Conservation (phyloP, 2,888 invertebrate genomes). For the Drosophila longiperda region DNA sequence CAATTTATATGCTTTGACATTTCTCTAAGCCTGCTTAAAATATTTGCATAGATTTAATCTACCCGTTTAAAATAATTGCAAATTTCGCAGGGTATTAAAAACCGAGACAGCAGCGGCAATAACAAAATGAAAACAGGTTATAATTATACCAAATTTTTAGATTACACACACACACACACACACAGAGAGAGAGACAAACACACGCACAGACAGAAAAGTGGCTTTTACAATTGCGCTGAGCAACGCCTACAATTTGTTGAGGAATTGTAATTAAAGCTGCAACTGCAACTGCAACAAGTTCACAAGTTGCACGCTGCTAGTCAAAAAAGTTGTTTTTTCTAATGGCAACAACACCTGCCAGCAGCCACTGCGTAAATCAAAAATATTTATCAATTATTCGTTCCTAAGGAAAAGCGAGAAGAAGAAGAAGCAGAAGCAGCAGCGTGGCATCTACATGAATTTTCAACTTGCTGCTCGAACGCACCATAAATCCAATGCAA, state of each 20-base stretch:
- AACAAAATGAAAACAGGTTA: slow-evolving; percentile 64
- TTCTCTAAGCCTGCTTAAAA: background rate
- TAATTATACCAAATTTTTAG: slow-evolving; percentile 67
- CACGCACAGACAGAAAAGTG: slow-evolving; percentile 5
- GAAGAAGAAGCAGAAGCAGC: background rate
- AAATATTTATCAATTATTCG: slow-evolving; percentile 65
- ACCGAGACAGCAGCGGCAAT: slow-evolving; percentile 4
- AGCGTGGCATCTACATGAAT: slow-evolving; percentile 26
- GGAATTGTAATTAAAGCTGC: slow-evolving; percentile 48
- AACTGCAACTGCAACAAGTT: slow-evolving; percentile 20
- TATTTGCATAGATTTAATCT: background rate
- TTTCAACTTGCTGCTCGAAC: slow-evolving; percentile 41
- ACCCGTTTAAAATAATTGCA: background rate
- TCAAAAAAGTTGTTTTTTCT: slow-evolving; percentile 14
- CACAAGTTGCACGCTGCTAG: slow-evolving; percentile 22
- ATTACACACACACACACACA: slow-evolving; percentile 24
- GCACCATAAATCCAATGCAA: slow-evolving; percentile 76
- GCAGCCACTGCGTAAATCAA: slow-evolving; percentile 63
- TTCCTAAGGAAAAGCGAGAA: background rate
- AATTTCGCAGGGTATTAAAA: background rate
- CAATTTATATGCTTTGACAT: no score
- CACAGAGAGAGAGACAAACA: slow-evolving; percentile 9
- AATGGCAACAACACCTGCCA: slow-evolving; percentile 62
- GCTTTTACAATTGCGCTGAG: slow-evolving; percentile 40
- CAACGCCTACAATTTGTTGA: slow-evolving; percentile 65